phyloP scores from a whole-genome alignment of 1,140 invertebrate species.

The Caerostris extrusa region DNA sequence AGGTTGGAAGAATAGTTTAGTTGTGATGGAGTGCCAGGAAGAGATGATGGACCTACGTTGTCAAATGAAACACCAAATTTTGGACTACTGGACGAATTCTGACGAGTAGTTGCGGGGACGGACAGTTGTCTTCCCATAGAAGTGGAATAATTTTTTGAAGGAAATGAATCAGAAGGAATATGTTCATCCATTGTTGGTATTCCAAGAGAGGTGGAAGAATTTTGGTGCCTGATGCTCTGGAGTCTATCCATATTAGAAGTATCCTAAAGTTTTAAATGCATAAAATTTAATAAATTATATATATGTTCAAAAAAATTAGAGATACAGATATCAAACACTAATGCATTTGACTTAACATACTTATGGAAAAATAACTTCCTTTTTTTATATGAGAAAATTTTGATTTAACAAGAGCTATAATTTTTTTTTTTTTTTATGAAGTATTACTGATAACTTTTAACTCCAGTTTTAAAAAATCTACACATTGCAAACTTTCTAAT shows the following conservation, averaged over 20 bases:
- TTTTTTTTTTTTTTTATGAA: no score
- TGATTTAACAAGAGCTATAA: no score
- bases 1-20: conserved; percentile 36
- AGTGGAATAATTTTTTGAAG: conserved; percentile 33
- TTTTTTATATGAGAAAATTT: no score
- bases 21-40: conserved; percentile 51
- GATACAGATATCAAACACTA: not conserved
- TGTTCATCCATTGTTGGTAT: not conserved
- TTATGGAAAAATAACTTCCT: no score
- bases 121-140: conserved; percentile 39
- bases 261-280: not conserved
- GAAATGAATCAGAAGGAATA: conserved; percentile 37
- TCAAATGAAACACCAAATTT: conserved; percentile 56
- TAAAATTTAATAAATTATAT: not conserved
- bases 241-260: conserved; percentile 29
- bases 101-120: conserved; percentile 15
- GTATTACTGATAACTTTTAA: no score
- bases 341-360: not conserved
- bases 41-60: conserved; percentile 29
- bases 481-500: no score
- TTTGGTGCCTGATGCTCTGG: conserved; percentile 39
- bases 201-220: conserved; percentile 17
- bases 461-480: no score
- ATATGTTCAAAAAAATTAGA: not conserved
- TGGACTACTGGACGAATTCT: conserved; percentile 41